Conservation (phyloP, 2,888 invertebrate species). For the Cybosia mesomella region DNA sequence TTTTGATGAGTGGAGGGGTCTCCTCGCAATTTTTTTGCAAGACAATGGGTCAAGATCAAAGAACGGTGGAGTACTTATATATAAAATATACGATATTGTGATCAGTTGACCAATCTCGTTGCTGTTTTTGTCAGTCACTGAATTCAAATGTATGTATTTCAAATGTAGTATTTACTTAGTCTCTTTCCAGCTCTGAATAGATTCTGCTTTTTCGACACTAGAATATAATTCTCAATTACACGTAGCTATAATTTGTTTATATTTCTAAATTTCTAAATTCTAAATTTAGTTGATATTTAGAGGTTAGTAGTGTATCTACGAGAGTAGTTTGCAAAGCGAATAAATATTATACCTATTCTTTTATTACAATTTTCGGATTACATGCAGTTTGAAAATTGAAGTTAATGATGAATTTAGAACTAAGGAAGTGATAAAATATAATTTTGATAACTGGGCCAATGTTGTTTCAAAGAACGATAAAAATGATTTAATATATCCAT, state of each 20-base stretch:
- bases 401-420: slow-evolving; percentile 13
- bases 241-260: background rate
- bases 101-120: background rate
- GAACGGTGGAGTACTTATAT: background rate
- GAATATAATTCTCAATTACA: background rate
- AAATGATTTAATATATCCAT: background rate
- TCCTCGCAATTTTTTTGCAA: background rate
- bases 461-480: background rate
- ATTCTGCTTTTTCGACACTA: background rate
- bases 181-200: slow-evolving; percentile 16
- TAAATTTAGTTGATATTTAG: background rate
- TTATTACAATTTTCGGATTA: background rate
- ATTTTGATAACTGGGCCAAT: slow-evolving; percentile 2
- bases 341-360: background rate
- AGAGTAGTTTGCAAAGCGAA: background rate
- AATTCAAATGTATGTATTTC: slow-evolving; percentile 46
- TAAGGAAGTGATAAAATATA: slow-evolving; percentile 16
- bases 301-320: background rate
- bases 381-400: slow-evolving; percentile 3
- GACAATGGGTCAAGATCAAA: background rate
- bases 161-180: too few relatives aligned
- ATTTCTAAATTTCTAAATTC: background rate
- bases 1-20: background rate
- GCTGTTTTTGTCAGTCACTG: slow-evolving; percentile 22
- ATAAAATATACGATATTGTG: slow-evolving; percentile 38